Percentiles rank a stretch among this genome's conserved stretches.
These are phyloP conservation scores for Poecile atricapillus DNA, from an alignment of 2,113 vertebrate genomes.

Conservation along the genomic window DNA sequence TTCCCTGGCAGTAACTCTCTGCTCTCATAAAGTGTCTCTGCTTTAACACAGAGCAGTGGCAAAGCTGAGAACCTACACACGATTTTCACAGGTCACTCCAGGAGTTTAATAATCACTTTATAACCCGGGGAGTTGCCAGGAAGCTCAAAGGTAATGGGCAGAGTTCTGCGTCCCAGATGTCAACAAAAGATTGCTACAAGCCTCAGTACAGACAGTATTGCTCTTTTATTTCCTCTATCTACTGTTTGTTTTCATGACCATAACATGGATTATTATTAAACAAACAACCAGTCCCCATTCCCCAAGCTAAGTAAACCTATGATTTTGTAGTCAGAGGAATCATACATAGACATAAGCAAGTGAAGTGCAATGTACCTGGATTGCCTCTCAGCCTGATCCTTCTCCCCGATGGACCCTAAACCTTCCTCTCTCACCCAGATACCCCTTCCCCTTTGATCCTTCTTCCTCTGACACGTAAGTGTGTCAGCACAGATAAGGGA, in stretches of 20 bases:
- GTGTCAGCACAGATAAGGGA: neutral
- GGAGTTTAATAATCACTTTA: neutral
- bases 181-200: neutral
- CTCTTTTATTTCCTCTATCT: neutral
- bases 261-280: neutral
- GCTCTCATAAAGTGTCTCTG: neutral
- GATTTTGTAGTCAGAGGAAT: neutral
- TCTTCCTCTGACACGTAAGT: neutral
- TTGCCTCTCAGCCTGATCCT: neutral
- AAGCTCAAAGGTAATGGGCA: conserved; percentile 56
- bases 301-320: neutral
- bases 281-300: neutral
- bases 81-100: neutral
- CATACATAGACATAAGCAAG: accelerated
- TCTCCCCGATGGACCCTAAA: neutral
- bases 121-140: conserved; percentile 19
- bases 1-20: neutral
- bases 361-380: neutral
- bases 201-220: neutral
- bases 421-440: neutral
- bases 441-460: neutral
- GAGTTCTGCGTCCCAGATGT: neutral
- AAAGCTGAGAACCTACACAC: neutral
- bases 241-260: neutral
- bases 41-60: neutral